Percentiles rank a stretch among this genome's conserved stretches.
phyloP scores from a whole-genome alignment of 2,888 invertebrate genomes.

The Conistra vaccinii region DNA sequence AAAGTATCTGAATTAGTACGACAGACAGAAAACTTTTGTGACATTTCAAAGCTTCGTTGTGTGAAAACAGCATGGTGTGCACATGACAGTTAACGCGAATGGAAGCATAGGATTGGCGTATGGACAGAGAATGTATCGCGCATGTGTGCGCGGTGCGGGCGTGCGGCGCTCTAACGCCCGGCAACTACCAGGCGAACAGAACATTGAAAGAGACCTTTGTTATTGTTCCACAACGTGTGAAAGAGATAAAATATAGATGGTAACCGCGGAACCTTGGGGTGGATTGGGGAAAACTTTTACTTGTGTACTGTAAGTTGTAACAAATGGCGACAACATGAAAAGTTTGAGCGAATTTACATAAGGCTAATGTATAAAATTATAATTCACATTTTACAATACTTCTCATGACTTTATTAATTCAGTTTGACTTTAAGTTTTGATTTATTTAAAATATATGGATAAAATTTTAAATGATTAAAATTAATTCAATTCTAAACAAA shows the following conservation, averaged over 20 bases:
- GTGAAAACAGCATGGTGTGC: conserved; percentile 26
- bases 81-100: conserved; percentile 57
- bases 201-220: conserved; percentile 64
- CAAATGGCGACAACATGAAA: not conserved
- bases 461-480: too few species aligned
- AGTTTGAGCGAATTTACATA: conserved; percentile 6
- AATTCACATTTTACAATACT: not conserved
- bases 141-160: conserved; percentile 89
- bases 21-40: conserved; percentile 6
- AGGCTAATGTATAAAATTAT: not conserved
- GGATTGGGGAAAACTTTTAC: conserved; percentile 44
- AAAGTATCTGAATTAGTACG: not conserved
- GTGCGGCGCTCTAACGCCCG: conserved; percentile 88
- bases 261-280: conserved; percentile 39
- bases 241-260: conserved; percentile 43
- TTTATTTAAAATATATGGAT: not conserved
- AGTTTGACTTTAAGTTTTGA: not conserved
- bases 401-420: not conserved
- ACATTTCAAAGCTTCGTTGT: conserved; percentile 45
- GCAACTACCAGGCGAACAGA: conserved; percentile 86
- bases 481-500: conserved; percentile 5
- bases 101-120: conserved; percentile 69
- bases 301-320: conserved; percentile 6
- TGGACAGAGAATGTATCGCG: conserved; percentile 75
- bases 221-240: conserved; percentile 31